phyloP scores from a whole-genome alignment of 2,797 vertebrate species.

The Passerculus sandwichensis region DNA sequence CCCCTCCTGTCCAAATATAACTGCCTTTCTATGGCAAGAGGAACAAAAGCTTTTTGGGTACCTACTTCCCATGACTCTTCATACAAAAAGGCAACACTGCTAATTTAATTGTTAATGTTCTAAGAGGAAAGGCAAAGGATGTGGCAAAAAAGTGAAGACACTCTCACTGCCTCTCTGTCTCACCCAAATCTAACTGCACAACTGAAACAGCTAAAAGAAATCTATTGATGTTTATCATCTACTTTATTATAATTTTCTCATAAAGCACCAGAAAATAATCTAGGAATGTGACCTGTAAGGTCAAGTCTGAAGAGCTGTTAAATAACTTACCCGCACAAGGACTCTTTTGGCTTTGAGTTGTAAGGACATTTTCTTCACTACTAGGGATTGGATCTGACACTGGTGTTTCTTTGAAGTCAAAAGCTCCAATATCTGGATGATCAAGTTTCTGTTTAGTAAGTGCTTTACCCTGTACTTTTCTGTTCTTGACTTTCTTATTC shows the following conservation, averaged over 20 bases:
- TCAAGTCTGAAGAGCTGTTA: not conserved
- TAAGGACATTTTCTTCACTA: not conserved
- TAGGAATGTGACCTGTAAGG: not conserved
- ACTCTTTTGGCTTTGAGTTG: not conserved
- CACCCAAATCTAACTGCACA: not conserved
- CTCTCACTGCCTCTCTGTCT: not conserved
- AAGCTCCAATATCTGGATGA: not conserved
- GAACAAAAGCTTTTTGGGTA: not conserved
- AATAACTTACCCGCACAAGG: conserved; percentile 33
- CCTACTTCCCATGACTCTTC: not conserved
- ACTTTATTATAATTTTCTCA: not conserved
- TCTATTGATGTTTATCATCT: not conserved
- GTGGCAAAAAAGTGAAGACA: not conserved
- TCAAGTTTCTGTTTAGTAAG: not conserved
- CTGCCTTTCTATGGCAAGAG: fast-evolving
- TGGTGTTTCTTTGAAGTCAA: not conserved
- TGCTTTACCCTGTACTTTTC: not conserved
- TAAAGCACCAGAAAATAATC: not conserved
- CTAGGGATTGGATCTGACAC: not conserved
- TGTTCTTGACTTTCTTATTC: not conserved
- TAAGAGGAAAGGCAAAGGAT: not conserved
- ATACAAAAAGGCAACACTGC: not conserved
- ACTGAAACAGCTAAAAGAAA: not conserved
- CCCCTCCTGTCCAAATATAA: not conserved
- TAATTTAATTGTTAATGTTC: not conserved